phyloP scores from a whole-genome alignment of 2,113 vertebrate species.

The Lepus europaeus region DNA sequence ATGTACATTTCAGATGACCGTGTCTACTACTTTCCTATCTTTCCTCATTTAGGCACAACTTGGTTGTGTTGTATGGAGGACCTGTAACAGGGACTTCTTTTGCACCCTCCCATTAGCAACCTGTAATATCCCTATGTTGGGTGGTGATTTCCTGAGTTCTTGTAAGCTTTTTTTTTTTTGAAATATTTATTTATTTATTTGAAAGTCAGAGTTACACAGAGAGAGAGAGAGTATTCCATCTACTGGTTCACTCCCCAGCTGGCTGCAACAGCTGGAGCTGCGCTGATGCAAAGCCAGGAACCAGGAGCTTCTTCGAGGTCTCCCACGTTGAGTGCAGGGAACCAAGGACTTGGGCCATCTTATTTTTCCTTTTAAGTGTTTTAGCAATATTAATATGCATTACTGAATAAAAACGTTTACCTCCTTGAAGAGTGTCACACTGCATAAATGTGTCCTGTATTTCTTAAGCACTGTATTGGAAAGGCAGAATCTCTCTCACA shows the following conservation, averaged over 20 bases:
- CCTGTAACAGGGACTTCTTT: constrained; percentile 7
- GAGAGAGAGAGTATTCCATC: too few relatives aligned
- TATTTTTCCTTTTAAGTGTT: constrained; percentile 39
- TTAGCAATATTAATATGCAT: constrained; percentile 35
- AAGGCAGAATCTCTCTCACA: too few relatives aligned
- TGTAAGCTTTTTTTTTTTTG: constrained; percentile 16
- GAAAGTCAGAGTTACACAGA: too few relatives aligned
- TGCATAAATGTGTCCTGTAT: constrained; percentile 18
- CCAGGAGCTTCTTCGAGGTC: too few relatives aligned
- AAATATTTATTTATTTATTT: too few relatives aligned
- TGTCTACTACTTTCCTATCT: not conserved
- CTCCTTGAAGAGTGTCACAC: not conserved
- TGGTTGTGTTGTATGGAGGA: not conserved
- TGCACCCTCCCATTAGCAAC: constrained; percentile 17
- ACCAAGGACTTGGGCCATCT: too few relatives aligned
- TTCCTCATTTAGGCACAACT: constrained; percentile 37
- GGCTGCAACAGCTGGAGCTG: too few relatives aligned
- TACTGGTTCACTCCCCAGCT: too few relatives aligned
- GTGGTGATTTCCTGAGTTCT: constrained; percentile 10
- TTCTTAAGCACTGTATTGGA: not conserved
- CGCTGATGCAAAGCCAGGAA: too few relatives aligned
- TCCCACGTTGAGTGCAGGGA: too few relatives aligned
- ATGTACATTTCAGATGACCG: not conserved
- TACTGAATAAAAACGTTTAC: constrained; percentile 10
- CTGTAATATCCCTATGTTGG: not conserved